Evolutionary conservation across 2,113 vertebrate species (phyloP), one percentile per base, ranked within the genome.

Genomic region (Polypterus bichir): DNA sequence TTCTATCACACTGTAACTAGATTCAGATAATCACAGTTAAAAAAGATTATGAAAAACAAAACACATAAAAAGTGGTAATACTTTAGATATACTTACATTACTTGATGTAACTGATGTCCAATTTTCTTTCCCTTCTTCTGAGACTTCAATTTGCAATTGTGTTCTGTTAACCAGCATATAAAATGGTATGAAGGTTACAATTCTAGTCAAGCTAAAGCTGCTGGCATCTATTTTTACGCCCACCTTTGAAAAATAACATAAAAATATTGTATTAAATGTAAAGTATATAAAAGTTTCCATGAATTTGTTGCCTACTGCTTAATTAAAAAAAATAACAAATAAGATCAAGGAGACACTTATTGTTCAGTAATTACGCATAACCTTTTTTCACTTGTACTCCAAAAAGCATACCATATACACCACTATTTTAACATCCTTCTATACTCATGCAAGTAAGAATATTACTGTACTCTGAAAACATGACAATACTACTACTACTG

Each of bases 151-250:
- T 27, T 63, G 76, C 58, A 91, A 88, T 66, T 85, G 92, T 68
- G 92, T 98, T 83, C 85, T 86, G 76, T 98, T 98, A 69, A 93
- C 88, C 76, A 98, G 81, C 86, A 91, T 89, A 77, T 91, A 93
- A 81, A 95, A 97, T 1, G 96, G 96, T 61, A 94, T 86, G 70
- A 98, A 97, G 60, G 88, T 95, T 67, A 98, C 96, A 66, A 98
- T 91, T 72, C 94, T 94, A 3, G 96, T 97, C 76, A 99, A 81
- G 67, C 92, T 96, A 82, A 97, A 99, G 74, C 92, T 98, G 83
- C 87, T 94, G 5, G 88, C 79, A 59, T 97, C 82, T 57, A 99
- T 99, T 71, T 92, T 97, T 71, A 99, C 83, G 57, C 96, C 96
- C 1, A 98, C 91, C 96, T 98, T 61, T 11, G 48, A 69, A 65